Evolutionary conservation across 1,140 invertebrate genomes (phyloP), one percentile per base, ranked within the genome.

Genomic region (Diachasmimorpha longicaudata): DNA sequence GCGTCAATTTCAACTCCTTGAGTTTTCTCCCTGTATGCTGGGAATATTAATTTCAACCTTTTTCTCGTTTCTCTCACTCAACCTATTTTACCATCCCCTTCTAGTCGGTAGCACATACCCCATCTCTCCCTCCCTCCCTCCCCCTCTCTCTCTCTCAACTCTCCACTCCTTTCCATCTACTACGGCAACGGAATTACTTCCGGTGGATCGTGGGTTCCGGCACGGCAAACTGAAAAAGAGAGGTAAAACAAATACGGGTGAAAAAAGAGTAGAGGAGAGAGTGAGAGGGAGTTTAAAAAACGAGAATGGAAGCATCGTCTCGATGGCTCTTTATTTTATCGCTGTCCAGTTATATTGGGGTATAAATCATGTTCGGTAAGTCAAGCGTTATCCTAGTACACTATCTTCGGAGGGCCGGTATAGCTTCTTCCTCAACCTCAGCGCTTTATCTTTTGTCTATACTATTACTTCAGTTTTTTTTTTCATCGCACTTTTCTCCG

Each of bases 351-450:
- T 85, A 84, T 83, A 85, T 83, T 78, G 79, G 75, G 66, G 66
- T 76, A 82, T 84, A 84, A 84, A 84, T 85, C 84, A 84, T 83
- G 83, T 84, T 85, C 76, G 77, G 79, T 82, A 80, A 82, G 81
- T 81, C 79, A 78, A 71, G 46, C 77, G 74, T 79, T 78, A 75
- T 73, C 78, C 78, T 74, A 67, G 52, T 68, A 68, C 66, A 68
- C 75, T 75, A 81, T 80, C 82, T 70, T 70, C 76, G 75, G 73
- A 75, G n/a, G 72, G 75, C 79, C 78, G 58, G 67, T 71, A 78
- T 77, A 68, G 36, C 66, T 52, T 11, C 16, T 11, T 71, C 66
- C 66, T 76, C 79, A 71, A 77, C 69, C 58, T 55, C 66, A 23
- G 48, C 52, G 77, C 70, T 83, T 81, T 81, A 82, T 83, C 81